A percentile compares a stretch with the other conserved stretches of the same genome.
Conservation (phyloP, 2,113 vertebrate species). For the Tylochromis polylepis region DNA sequence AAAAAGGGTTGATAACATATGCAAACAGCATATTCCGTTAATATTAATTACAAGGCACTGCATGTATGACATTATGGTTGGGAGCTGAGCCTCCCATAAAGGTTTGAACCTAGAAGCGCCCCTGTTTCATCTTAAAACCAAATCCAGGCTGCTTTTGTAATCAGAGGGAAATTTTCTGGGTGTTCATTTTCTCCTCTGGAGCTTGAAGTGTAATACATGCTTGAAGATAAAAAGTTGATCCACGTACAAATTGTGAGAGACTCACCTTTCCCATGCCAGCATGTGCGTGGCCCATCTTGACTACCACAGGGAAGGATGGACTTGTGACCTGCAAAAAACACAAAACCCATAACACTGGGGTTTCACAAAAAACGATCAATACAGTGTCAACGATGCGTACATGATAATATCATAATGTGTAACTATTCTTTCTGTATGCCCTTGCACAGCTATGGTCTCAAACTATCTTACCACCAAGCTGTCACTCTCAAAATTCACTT, state of each 20-base stretch:
- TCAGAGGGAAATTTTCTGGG: no score
- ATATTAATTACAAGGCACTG: no score
- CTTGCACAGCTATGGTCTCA: background rate
- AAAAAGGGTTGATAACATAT: background rate
- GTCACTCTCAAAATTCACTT: background rate
- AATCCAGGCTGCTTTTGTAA: background rate
- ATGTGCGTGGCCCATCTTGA: constrained; percentile 92
- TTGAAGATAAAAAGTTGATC: background rate
- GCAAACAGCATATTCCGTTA: background rate
- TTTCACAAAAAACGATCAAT: background rate
- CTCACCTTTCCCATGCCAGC: constrained; percentile 95
- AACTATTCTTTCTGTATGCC: background rate
- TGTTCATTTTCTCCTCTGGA: background rate
- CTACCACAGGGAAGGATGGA: constrained; percentile 84
- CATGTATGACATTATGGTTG: no score
- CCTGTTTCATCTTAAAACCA: background rate
- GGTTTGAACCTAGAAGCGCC: no score
- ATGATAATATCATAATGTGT: background rate
- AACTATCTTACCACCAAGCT: accelerated
- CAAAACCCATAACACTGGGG: background rate
- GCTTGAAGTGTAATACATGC: background rate
- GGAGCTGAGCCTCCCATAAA: no score
- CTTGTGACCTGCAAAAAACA: constrained; percentile 77
- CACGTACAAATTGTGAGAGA: background rate
- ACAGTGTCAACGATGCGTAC: background rate